Conservation (phyloP, 2,113 vertebrate genomes). For the Gambusia affinis region DNA sequence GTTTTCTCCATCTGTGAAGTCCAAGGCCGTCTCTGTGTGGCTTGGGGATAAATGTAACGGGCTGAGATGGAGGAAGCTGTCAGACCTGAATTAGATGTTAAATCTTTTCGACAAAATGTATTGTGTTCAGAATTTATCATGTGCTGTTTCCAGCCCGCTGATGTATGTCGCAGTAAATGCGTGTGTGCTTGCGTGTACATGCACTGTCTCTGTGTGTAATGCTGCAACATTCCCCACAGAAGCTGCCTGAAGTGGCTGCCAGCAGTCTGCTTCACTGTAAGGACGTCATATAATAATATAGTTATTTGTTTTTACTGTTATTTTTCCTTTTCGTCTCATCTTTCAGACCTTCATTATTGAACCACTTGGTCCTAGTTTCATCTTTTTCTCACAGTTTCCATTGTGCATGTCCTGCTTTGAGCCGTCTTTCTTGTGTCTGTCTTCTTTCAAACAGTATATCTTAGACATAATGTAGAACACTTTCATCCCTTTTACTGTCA, state of each 20-base stretch:
- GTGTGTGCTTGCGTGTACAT: slow-evolving; percentile 41
- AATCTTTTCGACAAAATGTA: slow-evolving; percentile 86
- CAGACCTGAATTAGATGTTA: slow-evolving; percentile 85
- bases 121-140: slow-evolving; percentile 85
- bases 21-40: slow-evolving; percentile 74
- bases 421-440: slow-evolving; percentile 57
- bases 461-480: slow-evolving; percentile 56
- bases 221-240: slow-evolving; percentile 61
- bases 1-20: slow-evolving; percentile 51
- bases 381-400: slow-evolving; percentile 16
- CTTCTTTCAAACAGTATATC: slow-evolving; percentile 58
- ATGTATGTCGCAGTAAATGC: slow-evolving; percentile 73
- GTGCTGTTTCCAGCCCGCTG: slow-evolving; percentile 78
- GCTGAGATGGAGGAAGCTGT: slow-evolving; percentile 79
- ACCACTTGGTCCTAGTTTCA: slow-evolving; percentile 14
- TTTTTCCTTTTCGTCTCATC: slow-evolving; percentile 22
- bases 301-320: slow-evolving; percentile 21
- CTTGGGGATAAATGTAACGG: slow-evolving; percentile 74
- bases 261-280: slow-evolving; percentile 35
- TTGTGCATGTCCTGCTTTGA: slow-evolving; percentile 24
- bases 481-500: slow-evolving; percentile 39
- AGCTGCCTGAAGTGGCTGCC: slow-evolving; percentile 76
- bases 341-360: slow-evolving; percentile 4
- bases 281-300: slow-evolving; percentile 20
- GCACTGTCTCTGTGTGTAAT: slow-evolving; percentile 16